Evolutionary conservation across 2,113 vertebrate species (phyloP), one percentile per base, ranked within the genome.

Genomic region (Archocentrus centrarchus): DNA sequence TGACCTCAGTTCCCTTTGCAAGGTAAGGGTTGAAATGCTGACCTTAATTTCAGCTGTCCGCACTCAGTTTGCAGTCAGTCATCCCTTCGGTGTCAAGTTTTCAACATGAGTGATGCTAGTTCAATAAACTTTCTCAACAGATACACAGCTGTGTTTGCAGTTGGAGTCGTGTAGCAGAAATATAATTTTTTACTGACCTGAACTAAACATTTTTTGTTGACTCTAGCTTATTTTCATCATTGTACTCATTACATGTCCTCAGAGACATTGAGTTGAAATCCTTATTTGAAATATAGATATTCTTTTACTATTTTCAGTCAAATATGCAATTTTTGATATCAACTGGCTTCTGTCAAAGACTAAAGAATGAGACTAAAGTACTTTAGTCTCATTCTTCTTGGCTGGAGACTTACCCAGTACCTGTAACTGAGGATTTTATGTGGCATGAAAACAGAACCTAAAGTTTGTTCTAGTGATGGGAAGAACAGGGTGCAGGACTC

Each of bases 1-100:
- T 90, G 97, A 97, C 96, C 97, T 99, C 90, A 98, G 97, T 91
- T 99, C 98, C 24, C 96, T 99, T 50, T 99, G 98, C 94, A 99
- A 99, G 97, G 98, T 99, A 93, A 96, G 97, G 95, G 27, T 63
- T 80, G 30, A 79, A 68, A 79, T 39, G 27, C 20, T 62, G 59
- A 75, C 63, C 53, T 59, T 47, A 30, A 55, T 27, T 41, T 58
- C 20, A 62, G 20, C 30, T 79, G 37, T 79, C 60, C 15, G 57
- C 47, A 55, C n/a, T 13, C 68, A 59, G 18, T 50, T 11, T 82
- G 6, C 3, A 39, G 53, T 61, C 53, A 44, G 22, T 61, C 32
- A 24, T 75, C 39, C 37, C 39, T 75, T 53, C 57, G 32, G 44
- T 66, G 37, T 17, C 32, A 63, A 61, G 8, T 50, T 35, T 80